Base-by-base conservation (phyloP, 2,888 invertebrate genomes). In the Iselma pallidipennis region DNA sequence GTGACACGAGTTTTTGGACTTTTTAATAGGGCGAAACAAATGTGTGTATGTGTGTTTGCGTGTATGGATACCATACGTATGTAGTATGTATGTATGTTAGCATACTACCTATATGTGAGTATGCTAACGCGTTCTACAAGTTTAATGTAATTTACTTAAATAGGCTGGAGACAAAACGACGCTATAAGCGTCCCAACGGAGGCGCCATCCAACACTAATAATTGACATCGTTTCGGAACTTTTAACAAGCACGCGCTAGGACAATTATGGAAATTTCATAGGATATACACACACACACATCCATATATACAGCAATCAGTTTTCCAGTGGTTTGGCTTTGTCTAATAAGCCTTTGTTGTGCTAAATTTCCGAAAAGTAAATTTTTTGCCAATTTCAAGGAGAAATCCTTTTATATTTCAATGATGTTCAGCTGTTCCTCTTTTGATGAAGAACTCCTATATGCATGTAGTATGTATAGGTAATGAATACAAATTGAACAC, bases 231-330 rank as follows among this genome's bases (percentile, higher is more conserved):
- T 55, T 60, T 49, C 45, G 50, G 26, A 59, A 63, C 49, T 63
- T 63, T 63, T 63, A 63, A 63, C 59, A 63, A 60, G 63, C 60
- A 59, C 63, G 63, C 58, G 59, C 59, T 55, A 54, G 53, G 59
- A 57, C 57, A 59, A 54, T 63, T 63, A 60, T 56, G 60, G 57
- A 63, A 59, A 60, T 63, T 63, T 63, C 48, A 49, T 53, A 42
- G 29, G 31, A 52, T 59, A 55, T 4, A 45, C 45, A 21, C 45
- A 19, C 21, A 12, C 21, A 45, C 45, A 7, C 37, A 37, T n/a
- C n/a, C n/a, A n/a, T n/a, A n/a, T n/a, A n/a, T n/a, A n/a, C n/a
- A n/a, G n/a, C n/a, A n/a, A 7, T 21, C 19, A 21, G 1, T 45
- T 45, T 45, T 21, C 19, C 9, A 45, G 16, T 12, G 7, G 9